These are phyloP conservation scores for Aphaenogaster floridana DNA, from an alignment of 1,140 invertebrate genomes.

Conservation along the genomic window DNA sequence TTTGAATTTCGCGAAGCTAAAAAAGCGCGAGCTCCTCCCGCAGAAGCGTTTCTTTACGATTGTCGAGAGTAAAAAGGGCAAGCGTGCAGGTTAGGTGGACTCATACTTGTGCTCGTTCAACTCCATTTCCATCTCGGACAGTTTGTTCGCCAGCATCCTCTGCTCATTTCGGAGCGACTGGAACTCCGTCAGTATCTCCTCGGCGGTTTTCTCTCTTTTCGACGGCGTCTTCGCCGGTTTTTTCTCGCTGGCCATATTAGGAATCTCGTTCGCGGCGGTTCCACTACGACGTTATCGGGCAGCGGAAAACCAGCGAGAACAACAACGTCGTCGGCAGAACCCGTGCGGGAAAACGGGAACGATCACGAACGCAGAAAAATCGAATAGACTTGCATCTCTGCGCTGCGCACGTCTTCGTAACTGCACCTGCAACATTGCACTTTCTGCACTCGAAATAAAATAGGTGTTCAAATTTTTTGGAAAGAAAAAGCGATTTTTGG, in stretches of 20 bases:
- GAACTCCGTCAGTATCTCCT: slow-evolving; percentile 95
- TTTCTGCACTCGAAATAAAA: too few species aligned
- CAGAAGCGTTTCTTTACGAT: background rate
- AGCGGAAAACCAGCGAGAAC: background rate
- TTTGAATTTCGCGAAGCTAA: background rate
- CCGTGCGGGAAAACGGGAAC: background rate
- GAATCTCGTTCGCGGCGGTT: slow-evolving; percentile 17
- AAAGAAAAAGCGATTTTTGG: too few species aligned
- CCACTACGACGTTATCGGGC: slow-evolving; percentile 24
- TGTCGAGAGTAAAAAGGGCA: background rate
- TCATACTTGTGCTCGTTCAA: slow-evolving; percentile 97
- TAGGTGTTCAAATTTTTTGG: too few species aligned
- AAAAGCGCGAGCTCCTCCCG: background rate
- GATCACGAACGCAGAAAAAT: too few species aligned
- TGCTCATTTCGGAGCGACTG: slow-evolving; percentile 96
- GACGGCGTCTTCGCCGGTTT: slow-evolving; percentile 66
- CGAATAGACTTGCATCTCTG: too few species aligned
- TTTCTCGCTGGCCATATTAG: slow-evolving; percentile 76
- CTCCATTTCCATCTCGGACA: slow-evolving; percentile 97
- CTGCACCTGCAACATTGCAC: too few species aligned
- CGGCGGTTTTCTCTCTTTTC: slow-evolving; percentile 86
- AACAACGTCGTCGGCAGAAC: background rate
- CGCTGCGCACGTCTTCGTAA: too few species aligned
- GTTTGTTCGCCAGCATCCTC: slow-evolving; percentile 93
- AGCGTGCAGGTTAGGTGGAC: slow-evolving; percentile 74